Conservation (phyloP, 2,113 vertebrate genomes). For the Romanogobio albipinnatus region DNA sequence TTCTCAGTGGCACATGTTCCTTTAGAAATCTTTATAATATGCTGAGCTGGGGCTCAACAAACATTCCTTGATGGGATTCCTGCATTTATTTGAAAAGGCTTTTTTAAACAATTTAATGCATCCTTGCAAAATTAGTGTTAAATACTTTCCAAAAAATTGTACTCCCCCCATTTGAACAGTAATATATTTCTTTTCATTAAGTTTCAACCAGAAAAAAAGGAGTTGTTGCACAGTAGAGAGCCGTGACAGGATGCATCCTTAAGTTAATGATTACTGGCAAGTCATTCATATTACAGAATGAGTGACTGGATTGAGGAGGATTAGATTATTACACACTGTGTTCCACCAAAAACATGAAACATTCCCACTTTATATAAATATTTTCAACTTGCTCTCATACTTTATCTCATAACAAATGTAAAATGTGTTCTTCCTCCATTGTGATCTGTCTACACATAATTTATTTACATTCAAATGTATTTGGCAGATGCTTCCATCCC, state of each 20-base stretch:
- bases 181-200: background rate
- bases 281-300: background rate
- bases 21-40: background rate
- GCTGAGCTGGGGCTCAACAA: background rate
- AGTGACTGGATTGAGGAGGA: background rate
- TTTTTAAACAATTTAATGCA: background rate
- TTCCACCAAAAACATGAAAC: background rate
- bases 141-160: background rate
- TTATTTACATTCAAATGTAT: background rate
- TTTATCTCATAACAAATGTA: background rate
- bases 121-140: background rate
- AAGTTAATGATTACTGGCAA: conserved; percentile 28
- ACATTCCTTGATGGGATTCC: background rate
- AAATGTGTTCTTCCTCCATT: background rate
- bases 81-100: background rate
- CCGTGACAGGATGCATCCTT: background rate
- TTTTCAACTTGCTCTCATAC: background rate
- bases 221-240: background rate
- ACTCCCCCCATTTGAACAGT: background rate
- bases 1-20: background rate
- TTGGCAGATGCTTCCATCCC: background rate
- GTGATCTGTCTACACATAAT: background rate
- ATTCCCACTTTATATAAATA: background rate
- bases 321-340: background rate
- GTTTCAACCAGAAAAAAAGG: background rate